phyloP scores from a whole-genome alignment of 2,888 invertebrate species.

The Nomada ruficornis region DNA sequence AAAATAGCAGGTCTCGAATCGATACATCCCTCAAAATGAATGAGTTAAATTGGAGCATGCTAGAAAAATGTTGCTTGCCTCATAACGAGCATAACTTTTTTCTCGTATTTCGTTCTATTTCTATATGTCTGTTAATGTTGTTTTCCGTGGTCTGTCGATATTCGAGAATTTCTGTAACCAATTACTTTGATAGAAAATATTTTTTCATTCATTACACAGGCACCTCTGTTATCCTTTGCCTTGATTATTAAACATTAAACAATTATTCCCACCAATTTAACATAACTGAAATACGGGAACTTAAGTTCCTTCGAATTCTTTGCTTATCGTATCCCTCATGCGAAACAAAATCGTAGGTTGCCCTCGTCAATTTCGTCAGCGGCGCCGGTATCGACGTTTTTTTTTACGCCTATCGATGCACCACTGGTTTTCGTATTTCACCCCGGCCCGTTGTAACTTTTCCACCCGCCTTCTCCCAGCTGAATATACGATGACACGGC shows the following conservation, averaged over 20 bases:
- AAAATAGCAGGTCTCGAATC: background rate
- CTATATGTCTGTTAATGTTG: background rate
- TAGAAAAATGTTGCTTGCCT: too few relatives aligned
- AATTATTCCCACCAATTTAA: too few relatives aligned
- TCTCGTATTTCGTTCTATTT: too few relatives aligned
- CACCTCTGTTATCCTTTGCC: background rate
- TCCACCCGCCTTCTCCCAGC: background rate
- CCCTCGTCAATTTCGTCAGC: background rate
- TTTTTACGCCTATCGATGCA: constrained; percentile 1
- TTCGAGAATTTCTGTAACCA: background rate
- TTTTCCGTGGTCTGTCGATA: background rate
- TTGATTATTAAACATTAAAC: too few relatives aligned
- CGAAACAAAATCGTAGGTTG: background rate
- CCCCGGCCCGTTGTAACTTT: background rate
- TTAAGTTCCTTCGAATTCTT: background rate
- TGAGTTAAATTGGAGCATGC: too few relatives aligned
- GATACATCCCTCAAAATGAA: too few relatives aligned
- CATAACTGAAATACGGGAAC: background rate
- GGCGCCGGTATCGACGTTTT: background rate
- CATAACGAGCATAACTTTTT: too few relatives aligned
- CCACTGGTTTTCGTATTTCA: constrained; percentile 22
- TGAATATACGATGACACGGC: constrained; percentile 27
- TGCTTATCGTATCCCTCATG: background rate
- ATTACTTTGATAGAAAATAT: background rate
- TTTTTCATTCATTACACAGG: background rate